Evolutionary conservation across 2,888 invertebrate species (phyloP), one percentile per base, ranked within the genome.

Genomic region (Uloborus plumipes): DNA sequence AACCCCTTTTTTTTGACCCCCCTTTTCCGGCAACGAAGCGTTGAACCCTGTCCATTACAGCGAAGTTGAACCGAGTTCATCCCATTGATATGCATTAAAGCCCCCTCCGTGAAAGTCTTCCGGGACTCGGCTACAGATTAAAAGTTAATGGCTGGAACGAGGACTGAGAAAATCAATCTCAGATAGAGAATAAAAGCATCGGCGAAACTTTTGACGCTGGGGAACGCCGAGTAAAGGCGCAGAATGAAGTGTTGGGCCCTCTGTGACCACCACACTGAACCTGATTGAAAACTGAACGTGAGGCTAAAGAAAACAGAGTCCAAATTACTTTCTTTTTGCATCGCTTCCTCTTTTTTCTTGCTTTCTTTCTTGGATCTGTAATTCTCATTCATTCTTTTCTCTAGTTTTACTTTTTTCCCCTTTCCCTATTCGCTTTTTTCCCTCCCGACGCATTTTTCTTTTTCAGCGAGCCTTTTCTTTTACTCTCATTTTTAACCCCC

Each of bases 81-180:
- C 82, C 78, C 61, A 84, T 84, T 84, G 78, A 79, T 84, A 84
- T 84, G 84, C 84, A 84, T 84, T 84, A 84, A 84, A 84, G 78
- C 78, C 78, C 78, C 75, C 78, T 78, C 64, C 84, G 26, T 20
- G 84, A 55, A 59, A 69, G 70, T 79, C 84, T 74, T 61, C 53
- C 31, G 84, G 84, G 84, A 84, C 70, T 65, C 55, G 50, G 70
- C 78, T 84, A 84, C 84, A 84, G 78, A 84, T 84, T 84, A 84
- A 84, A 84, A 84, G 74, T 84, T 84, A 84, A 84, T 84, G 84
- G 84, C 84, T 84, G 78, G 84, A 84, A 84, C 84, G 84, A 84
- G 70, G 78, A 62, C 74, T 74, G 74, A 62, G 84, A 79, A 84
- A 84, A 84, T 78, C 78, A 84, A 84, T 84, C 78, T 84, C 84